These are phyloP conservation scores for Dione juno DNA, from an alignment of 2,888 invertebrate genomes.

Conservation along the genomic window DNA sequence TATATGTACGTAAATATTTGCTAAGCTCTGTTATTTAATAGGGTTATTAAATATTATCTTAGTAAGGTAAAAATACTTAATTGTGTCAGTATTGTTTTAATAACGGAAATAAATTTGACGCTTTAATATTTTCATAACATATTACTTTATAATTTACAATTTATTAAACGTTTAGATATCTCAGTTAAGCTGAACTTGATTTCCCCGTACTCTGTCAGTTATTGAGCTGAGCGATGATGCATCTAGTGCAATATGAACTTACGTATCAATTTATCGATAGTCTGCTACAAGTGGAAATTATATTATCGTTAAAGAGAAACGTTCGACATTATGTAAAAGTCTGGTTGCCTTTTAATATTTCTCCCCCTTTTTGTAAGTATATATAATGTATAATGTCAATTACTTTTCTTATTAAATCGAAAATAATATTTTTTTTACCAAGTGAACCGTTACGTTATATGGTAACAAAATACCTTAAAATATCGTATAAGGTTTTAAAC, in stretches of 20 bases:
- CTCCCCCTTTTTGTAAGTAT: too few species aligned
- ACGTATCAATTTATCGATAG: slow-evolving; percentile 47
- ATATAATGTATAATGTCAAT: too few species aligned
- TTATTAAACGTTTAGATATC: slow-evolving; percentile 42
- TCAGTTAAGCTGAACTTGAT: slow-evolving; percentile 54
- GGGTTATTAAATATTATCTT: neutral
- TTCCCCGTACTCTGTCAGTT: slow-evolving; percentile 54
- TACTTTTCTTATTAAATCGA: too few species aligned
- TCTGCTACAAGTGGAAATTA: slow-evolving; percentile 16
- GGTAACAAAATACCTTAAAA: slow-evolving; percentile 31
- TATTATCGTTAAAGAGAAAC: neutral
- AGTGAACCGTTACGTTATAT: slow-evolving; percentile 9
- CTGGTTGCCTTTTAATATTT: too few species aligned
- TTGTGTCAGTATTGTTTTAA: too few species aligned
- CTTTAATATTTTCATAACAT: neutral
- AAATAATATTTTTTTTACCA: too few species aligned
- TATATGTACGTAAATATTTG: neutral
- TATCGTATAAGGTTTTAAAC: slow-evolving; percentile 58
- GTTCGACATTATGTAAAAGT: neutral
- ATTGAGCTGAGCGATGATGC: slow-evolving; percentile 52
- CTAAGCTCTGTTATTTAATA: neutral
- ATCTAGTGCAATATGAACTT: slow-evolving; percentile 46
- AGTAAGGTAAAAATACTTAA: too few species aligned
- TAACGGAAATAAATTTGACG: neutral
- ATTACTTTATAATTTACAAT: neutral